These are phyloP conservation scores for Rhyacophila evoluta DNA, from an alignment of 2,888 invertebrate genomes.

Conservation along the genomic window DNA sequence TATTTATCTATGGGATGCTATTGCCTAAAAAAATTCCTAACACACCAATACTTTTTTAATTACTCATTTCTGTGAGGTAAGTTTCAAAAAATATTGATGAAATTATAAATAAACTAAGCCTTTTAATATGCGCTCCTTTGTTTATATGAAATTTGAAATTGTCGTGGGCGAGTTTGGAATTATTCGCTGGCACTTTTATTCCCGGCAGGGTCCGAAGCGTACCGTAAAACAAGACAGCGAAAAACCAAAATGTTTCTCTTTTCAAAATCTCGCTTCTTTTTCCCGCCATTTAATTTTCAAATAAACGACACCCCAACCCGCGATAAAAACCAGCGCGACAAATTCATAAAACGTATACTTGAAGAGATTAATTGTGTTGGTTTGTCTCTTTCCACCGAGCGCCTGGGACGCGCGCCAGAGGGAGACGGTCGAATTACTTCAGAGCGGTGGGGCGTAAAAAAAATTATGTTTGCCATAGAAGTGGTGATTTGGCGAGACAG, in stretches of 20 bases:
- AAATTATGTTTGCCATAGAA: slow-evolving; percentile 26
- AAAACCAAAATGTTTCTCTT: background rate
- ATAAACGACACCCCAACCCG: slow-evolving; percentile 37
- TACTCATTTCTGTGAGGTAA: too few species aligned
- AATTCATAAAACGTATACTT: slow-evolving; percentile 41
- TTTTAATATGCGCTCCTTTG: too few species aligned
- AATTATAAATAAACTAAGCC: too few species aligned
- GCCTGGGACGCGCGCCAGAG: background rate
- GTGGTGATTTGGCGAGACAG: slow-evolving; percentile 16
- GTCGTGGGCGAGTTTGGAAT: too few species aligned
- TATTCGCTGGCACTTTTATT: background rate
- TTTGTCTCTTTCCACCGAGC: slow-evolving; percentile 23
- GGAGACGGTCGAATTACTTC: slow-evolving; percentile 8
- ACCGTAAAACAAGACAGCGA: background rate
- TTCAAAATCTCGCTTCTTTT: background rate
- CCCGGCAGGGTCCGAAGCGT: background rate
- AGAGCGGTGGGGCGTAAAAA: slow-evolving; percentile 5
- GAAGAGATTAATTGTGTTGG: slow-evolving; percentile 33
- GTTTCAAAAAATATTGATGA: too few species aligned
- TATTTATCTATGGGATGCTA: too few species aligned
- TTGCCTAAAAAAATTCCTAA: too few species aligned
- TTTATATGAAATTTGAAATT: too few species aligned
- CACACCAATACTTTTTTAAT: too few species aligned
- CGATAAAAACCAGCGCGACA: slow-evolving; percentile 41
- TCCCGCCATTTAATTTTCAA: slow-evolving; percentile 40